A percentile compares a stretch with the other conserved stretches of the same genome.
Conservation (phyloP, 2,888 invertebrate species). For the Thyatira batis region DNA sequence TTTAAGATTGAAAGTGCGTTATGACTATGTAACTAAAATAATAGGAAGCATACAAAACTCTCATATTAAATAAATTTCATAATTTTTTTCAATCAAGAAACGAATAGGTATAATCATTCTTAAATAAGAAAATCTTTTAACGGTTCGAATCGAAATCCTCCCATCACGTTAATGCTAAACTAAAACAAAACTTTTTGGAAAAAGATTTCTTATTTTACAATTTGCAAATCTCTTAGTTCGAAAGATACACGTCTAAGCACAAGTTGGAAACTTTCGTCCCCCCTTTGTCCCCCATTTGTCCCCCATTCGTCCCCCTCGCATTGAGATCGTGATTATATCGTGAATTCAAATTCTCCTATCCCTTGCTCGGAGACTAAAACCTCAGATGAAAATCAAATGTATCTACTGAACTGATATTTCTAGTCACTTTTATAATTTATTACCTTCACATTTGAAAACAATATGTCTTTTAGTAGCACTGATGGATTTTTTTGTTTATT, state of each 20-base stretch:
- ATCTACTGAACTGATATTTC: background rate
- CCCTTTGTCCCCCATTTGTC: background rate
- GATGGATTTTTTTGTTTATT: too few species aligned
- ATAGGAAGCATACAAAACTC: too few species aligned
- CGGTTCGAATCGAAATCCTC: background rate
- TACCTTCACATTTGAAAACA: too few species aligned
- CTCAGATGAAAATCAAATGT: too few species aligned
- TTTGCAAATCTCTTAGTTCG: constrained; percentile 3
- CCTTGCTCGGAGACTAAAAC: background rate
- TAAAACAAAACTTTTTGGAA: background rate
- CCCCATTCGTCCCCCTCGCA: background rate
- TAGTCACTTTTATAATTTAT: background rate
- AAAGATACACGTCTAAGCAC: background rate
- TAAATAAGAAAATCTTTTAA: background rate
- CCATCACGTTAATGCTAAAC: background rate
- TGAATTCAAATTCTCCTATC: background rate
- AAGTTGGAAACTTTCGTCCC: constrained; percentile 2
- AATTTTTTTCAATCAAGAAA: too few species aligned
- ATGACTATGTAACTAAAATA: too few species aligned
- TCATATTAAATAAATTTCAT: too few species aligned
- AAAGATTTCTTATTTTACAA: constrained; percentile 3
- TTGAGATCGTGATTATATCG: constrained; percentile 3
- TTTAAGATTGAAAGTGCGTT: too few species aligned
- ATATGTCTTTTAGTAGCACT: too few species aligned
- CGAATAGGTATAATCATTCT: too few species aligned